Base-by-base conservation (phyloP, 2,888 invertebrate species). In the Andrena praecox region DNA sequence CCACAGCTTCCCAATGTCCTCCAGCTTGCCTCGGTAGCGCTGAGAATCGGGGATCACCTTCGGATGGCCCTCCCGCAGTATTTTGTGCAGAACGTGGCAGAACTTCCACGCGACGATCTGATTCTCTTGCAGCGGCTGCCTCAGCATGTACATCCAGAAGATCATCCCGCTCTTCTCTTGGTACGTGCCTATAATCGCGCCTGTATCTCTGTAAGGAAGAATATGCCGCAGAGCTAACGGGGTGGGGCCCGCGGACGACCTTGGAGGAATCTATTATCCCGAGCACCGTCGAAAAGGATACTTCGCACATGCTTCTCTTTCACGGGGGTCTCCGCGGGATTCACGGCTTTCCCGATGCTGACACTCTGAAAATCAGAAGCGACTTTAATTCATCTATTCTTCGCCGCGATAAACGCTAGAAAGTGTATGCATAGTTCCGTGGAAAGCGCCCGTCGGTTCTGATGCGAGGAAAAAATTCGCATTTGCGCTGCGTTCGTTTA, bases 41-140 rank as follows among this genome's bases (percentile, higher is more conserved):
- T 97, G 97, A 33, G 98, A 98, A 93, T 99, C 98, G 67, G 96
- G 96, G 62, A 99, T 96, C 82, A 98, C 97, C 91, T 97, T 96
- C 20, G 96, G 96, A 94, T 99, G 99, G 0, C 99, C 99, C 95
- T 99, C 99, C 20, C 99, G 95, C 82, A 99, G 95, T 72, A 99
- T 95, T 93, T 99, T 99, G 94, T 99, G 99, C 29, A 99, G 95
- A 85, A 99, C 97, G 95, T 99, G 98, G 92, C 99, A 99, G 94
- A 99, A 99, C 95, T 99, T 99, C 99, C 99, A 99, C 35, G 99
- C 98, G 66, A 99, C 97, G 90, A 99, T 99, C 83, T 98, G 96
- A 95, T 99, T 98, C 90, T 98, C 99, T 94, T 98, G 97, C 1
- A 98, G 94, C 8, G 98, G 98, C 85, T 98, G 96, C 48, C 97